Evolutionary conservation across 2,888 invertebrate species (phyloP).

Genomic region (Dynastes maya): DNA sequence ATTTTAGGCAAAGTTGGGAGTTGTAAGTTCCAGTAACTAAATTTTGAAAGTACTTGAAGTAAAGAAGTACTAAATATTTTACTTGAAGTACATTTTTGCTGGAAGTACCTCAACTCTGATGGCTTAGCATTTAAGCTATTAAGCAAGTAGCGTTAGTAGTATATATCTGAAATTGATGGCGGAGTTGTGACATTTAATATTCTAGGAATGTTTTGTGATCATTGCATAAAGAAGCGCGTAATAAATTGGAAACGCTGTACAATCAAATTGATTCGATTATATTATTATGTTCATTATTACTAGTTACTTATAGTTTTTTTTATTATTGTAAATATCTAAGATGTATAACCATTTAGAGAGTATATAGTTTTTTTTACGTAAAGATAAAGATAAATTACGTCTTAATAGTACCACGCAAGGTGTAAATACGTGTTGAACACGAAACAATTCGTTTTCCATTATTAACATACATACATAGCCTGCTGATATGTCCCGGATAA

Average conservation of each 20-base stretch:
- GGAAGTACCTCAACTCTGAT: too few relatives aligned
- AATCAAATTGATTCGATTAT: constrained; percentile 1
- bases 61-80: too few relatives aligned
- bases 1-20: too few relatives aligned
- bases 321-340: not conserved
- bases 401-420: constrained; percentile 32
- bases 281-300: not conserved
- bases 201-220: not conserved
- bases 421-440: constrained; percentile 41
- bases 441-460: constrained; percentile 35
- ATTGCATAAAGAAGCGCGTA: not conserved
- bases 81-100: too few relatives aligned
- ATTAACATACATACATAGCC: constrained; percentile 10
- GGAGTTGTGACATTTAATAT: too few relatives aligned
- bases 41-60: too few relatives aligned
- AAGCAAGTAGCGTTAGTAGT: too few relatives aligned
- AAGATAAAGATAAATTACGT: constrained; percentile 30
- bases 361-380: constrained; percentile 4
- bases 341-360: not conserved
- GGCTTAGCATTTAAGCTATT: too few relatives aligned
- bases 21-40: too few relatives aligned
- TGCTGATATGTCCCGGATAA: not conserved
- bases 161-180: too few relatives aligned
- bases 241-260: not conserved
- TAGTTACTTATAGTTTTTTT: not conserved